Evolutionary conservation across 2,888 invertebrate genomes (phyloP), one percentile per base, ranked within the genome.

Genomic region (Hetaerina titia): DNA sequence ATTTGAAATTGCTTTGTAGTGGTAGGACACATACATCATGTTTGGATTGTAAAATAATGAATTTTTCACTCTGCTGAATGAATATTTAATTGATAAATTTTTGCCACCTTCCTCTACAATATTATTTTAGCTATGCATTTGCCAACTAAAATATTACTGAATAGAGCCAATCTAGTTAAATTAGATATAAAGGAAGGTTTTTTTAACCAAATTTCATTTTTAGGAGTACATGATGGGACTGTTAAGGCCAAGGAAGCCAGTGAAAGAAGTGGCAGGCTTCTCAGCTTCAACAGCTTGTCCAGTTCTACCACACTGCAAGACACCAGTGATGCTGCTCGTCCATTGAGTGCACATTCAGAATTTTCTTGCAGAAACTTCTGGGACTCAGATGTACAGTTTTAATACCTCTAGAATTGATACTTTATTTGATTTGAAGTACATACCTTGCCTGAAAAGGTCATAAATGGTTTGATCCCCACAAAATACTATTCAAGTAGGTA

Each of bases 241-340:
- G 92, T 92, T 9, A 64, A 92, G 56, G 92, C 69, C 64, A 92
- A 92, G 69, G 92, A 92, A 57, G 92, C 92, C 15, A 92, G 69
- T 92, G 92, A 92, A 69, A 92, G 92, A 92, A 92, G 69, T 56
- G n/a, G 64, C 56, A 69, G 69, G n/a, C 56, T 69, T 31, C 69
- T 92, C 69, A 92, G 92, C 56, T 92, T 56, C 15, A 64, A 69
- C 69, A 92, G 92, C 25, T 45, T 92, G 19, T 92, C 92, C 45
- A 92, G 92, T 92, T 64, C 92, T 56, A 92, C 92, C 1, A 92
- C 92, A 4, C 64, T 92, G 64, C 92, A 92, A 92, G 92, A 92
- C 19, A 64, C n/a, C 31, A 92, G 74, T 92, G 92, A 92, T 56
- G 6, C 92, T 74, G 69, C 56, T 69, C 92, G 56, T 56, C 69